Base-by-base conservation (phyloP, 30 jellyfish, hydroid and myxozoan species). In the Chrysaora quinquecirrha region DNA sequence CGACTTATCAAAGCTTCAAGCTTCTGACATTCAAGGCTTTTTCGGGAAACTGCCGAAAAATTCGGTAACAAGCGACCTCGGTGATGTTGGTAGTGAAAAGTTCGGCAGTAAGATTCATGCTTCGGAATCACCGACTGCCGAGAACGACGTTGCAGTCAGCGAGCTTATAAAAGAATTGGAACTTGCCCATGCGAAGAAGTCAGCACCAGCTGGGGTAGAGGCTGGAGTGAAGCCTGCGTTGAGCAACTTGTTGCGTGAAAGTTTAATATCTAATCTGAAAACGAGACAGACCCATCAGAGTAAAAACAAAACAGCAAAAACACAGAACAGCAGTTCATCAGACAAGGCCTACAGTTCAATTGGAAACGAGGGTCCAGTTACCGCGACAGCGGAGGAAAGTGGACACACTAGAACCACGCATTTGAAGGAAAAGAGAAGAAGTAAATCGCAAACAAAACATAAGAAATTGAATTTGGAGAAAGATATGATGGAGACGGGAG, bases 41-140 rank as follows among this genome's bases (percentile, higher is more conserved):
- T 82, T 82, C 34, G 92, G 92, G 0, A 82, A 82, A 54, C 34
- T 82, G 22, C 92, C 92, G 20, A 29, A 67, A n/a, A 70, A 82
- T 12, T 29, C 58, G 46, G 20, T 70, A 29, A 82, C 78, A 18
- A 82, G 92, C 48, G 92, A 82, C 31, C 62, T 82, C n/a, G 85
- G 92, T 1, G 74, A 82, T 56, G 92, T 82, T n/a, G 92, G 85
- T 2, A 82, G 92, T 24, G 92, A 82, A 73, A 82, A 82, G 63
- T 6, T 82, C 30, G 30, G 83, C 24, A 61, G 85, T 64, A 69
- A 81, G 62, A 52, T 64, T 24, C 92, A 69, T 20, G 49, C 77
- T 34, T 12, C 64, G 1, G 48, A 23, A 20, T 38, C 54, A 14
- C 14, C 54, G 6, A 38, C 25, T 2, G 3, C 68, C 29, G 68